phyloP scores from a whole-genome alignment of 2,888 invertebrate genomes.

The Zygothrica quintamaculata region DNA sequence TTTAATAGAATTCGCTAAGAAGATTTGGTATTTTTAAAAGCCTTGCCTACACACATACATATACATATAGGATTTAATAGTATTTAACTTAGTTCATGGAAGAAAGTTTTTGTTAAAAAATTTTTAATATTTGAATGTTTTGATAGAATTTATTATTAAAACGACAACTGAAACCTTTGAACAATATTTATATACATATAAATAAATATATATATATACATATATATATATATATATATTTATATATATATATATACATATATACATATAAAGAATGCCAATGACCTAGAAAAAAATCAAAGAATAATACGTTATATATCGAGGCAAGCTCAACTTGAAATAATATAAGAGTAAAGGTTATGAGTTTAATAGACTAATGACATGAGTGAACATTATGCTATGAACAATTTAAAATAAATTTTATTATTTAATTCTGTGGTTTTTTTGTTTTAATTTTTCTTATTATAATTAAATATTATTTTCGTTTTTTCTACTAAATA shows the following conservation, averaged over 20 bases:
- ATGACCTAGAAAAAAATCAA: too few relatives aligned
- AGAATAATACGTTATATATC: too few relatives aligned
- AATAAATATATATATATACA: too few relatives aligned
- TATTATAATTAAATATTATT: slow-evolving; percentile 33
- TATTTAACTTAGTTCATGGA: slow-evolving; percentile 71
- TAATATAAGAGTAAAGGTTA: too few relatives aligned
- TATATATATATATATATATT: too few relatives aligned
- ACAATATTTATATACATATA: slow-evolving; percentile 33
- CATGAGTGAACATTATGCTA: slow-evolving; percentile 58
- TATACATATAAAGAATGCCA: too few relatives aligned
- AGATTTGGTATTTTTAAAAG: slow-evolving; percentile 60
- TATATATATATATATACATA: too few relatives aligned
- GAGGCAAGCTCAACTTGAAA: too few relatives aligned
- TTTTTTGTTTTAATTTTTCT: slow-evolving; percentile 19
- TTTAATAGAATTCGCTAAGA: slow-evolving; percentile 75
- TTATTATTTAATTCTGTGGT: slow-evolving; percentile 42
- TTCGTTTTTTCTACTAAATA: slow-evolving; percentile 35
- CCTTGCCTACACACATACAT: slow-evolving; percentile 69
- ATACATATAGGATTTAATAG: slow-evolving; percentile 70
- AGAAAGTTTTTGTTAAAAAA: slow-evolving; percentile 60
- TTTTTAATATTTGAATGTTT: slow-evolving; percentile 67
- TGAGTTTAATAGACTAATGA: too few relatives aligned
- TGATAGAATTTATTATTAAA: slow-evolving; percentile 43
- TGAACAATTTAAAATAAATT: slow-evolving; percentile 71
- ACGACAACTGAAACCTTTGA: slow-evolving; percentile 67